These are phyloP conservation scores for Condylura cristata DNA, from an alignment of 2,113 vertebrate genomes.

Conservation along the genomic window DNA sequence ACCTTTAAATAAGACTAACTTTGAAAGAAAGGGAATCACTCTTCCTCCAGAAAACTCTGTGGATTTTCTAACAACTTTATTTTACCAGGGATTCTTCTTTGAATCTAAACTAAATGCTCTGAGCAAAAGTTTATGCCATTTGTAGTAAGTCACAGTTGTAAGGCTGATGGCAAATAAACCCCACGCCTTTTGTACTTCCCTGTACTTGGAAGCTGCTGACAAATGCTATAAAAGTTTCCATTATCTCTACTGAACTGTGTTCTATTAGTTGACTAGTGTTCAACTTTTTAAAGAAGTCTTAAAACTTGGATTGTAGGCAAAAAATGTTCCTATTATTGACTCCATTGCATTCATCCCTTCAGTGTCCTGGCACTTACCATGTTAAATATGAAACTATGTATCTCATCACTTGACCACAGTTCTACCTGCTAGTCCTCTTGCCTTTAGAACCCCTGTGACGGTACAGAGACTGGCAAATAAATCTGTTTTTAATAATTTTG, in stretches of 20 bases:
- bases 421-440: not conserved
- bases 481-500: not conserved
- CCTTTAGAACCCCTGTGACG: not conserved
- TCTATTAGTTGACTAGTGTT: not conserved
- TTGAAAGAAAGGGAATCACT: conserved; percentile 7
- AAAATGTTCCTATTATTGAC: not conserved
- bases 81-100: not conserved
- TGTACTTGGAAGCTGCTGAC: not conserved
- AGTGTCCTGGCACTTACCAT: not conserved
- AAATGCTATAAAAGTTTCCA: not conserved
- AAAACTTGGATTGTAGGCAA: conserved; percentile 1
- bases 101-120: conserved; percentile 29
- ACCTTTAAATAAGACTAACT: not conserved
- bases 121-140: not conserved
- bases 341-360: not conserved
- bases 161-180: not conserved
- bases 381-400: not conserved
- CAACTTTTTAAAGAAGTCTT: conserved; percentile 26
- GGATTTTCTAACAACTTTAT: not conserved
- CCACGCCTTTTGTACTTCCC: not conserved
- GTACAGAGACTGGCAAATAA: not conserved
- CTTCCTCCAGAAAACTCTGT: not conserved
- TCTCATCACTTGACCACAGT: not conserved
- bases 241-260: not conserved
- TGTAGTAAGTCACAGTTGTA: conserved; percentile 26